Conservation (phyloP, 2,113 vertebrate species). For the Ctenodactylus gundi region DNA sequence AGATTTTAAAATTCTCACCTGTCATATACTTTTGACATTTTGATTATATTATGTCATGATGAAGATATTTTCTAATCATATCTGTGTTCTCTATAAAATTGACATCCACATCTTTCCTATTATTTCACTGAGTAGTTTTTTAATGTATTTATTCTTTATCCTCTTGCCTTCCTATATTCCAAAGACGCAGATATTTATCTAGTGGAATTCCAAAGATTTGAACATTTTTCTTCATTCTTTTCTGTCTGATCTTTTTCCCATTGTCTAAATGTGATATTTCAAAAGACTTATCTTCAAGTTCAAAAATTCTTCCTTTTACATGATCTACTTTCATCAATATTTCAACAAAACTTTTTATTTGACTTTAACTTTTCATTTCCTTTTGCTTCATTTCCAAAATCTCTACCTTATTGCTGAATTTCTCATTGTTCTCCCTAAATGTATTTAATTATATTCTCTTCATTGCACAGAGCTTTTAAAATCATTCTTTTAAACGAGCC, state of each 20-base stretch:
- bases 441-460: neutral
- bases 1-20: too few relatives aligned
- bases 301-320: too few relatives aligned
- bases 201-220: neutral
- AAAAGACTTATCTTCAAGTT: neutral
- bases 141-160: neutral
- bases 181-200: neutral
- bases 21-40: neutral
- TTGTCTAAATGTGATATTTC: neutral
- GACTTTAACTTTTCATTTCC: too few relatives aligned
- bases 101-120: neutral
- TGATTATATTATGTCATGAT: neutral
- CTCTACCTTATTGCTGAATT: neutral
- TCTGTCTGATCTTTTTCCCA: too few relatives aligned
- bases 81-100: neutral
- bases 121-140: neutral
- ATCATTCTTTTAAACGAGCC: neutral
- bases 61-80: neutral
- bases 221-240: neutral
- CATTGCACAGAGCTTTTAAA: neutral
- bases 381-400: neutral
- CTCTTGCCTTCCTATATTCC: neutral
- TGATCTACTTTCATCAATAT: too few relatives aligned
- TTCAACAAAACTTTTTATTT: too few relatives aligned
- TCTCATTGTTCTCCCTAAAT: neutral